Base-by-base conservation (phyloP, 2,888 invertebrate genomes). In the Dermolepida albohirtum region DNA sequence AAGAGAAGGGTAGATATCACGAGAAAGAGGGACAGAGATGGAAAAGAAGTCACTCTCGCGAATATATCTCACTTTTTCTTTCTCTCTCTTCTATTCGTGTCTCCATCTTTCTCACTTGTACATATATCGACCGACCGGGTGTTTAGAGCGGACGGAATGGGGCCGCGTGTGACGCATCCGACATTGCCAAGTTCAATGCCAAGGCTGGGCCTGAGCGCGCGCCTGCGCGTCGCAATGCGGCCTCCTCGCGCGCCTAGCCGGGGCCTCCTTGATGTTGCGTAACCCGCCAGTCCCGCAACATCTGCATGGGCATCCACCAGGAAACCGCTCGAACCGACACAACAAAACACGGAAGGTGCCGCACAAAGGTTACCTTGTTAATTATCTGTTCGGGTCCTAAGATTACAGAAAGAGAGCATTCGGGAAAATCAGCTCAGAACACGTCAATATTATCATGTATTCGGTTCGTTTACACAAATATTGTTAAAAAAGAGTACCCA, bases 141-240 rank as follows among this genome's bases (percentile, higher is more conserved):
- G 51, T 29, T 22, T 43, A 51, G 51, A 64, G 29, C 40, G 63
- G 63, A 64, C 64, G 64, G 51, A 64, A 52, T 57, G 66, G 55
- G 55, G 49, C 69, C 62, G 62, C 55, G 66, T 73, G 74, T 73
- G 73, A 74, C 73, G 74, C 74, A 72, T 73, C 66, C 69, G 64
- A 85, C 85, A 85, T 85, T 88, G 89, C 89, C 90, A 90, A 90
- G 90, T 90, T 91, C 91, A 91, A 89, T 91, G 90, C 90, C 91
- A 91, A 91, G 91, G 91, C 89, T 76, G 72, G 72, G 71, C 69
- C 73, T 69, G 87, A 67, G 59, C 71, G 71, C 72, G 88, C 87
- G 81, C 82, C 86, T 76, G 81, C 79, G 80, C 71, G 77, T 86
- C 86, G 88, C 89, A 88, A 84, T 89, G 89, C 89, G 88, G 88